phyloP scores from a whole-genome alignment of 2,888 invertebrate species.

The Hirtodrosophila duncani region DNA sequence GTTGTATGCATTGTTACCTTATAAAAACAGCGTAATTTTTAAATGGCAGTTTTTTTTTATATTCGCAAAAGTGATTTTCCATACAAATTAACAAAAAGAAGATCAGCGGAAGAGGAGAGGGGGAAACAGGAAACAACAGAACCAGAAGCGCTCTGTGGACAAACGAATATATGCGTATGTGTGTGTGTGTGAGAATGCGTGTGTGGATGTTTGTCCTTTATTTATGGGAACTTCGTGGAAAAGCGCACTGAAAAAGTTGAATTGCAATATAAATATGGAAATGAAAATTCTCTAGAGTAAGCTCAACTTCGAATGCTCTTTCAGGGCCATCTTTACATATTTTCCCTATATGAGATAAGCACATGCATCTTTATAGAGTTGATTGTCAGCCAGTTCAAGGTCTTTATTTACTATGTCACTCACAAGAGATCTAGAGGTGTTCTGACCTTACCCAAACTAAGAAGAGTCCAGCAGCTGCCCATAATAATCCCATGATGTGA shows the following conservation, averaged over 20 bases:
- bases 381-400: too few relatives aligned
- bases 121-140: conserved; percentile 6
- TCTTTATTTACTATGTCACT: too few relatives aligned
- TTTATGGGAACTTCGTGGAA: conserved; percentile 38
- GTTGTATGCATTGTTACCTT: conserved; percentile 73
- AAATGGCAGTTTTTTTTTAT: conserved; percentile 62
- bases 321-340: neutral
- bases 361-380: too few relatives aligned
- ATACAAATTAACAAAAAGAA: conserved; percentile 71
- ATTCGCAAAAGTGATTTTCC: conserved; percentile 63
- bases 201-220: conserved; percentile 31
- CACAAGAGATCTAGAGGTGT: too few relatives aligned
- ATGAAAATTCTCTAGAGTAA: conserved; percentile 8
- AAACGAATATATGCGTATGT: neutral
- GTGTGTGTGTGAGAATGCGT: conserved; percentile 4
- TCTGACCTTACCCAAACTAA: too few relatives aligned
- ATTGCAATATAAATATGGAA: conserved; percentile 30
- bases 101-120: conserved; percentile 18
- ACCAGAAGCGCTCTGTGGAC: conserved; percentile 13
- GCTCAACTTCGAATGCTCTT: conserved; percentile 5
- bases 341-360: neutral
- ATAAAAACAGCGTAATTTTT: conserved; percentile 73
- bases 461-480: too few relatives aligned
- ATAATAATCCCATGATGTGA: too few relatives aligned
- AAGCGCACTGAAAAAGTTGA: conserved; percentile 34